Evolutionary conservation across 1,140 invertebrate species (phyloP), one percentile per base, ranked within the genome.

Genomic region (Zaprionus taronus): DNA sequence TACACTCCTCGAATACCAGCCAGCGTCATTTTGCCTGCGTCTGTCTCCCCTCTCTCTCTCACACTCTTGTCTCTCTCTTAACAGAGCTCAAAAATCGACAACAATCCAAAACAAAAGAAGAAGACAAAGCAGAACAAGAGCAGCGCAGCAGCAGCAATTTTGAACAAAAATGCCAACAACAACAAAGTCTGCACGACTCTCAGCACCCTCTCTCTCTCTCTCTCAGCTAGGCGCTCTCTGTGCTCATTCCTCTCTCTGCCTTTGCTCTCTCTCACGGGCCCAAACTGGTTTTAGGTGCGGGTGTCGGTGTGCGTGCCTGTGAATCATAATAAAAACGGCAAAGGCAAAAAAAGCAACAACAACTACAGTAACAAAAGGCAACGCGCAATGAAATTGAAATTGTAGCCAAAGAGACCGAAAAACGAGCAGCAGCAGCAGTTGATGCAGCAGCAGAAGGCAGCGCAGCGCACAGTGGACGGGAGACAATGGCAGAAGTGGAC

Each of bases 361-460:
- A 58, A 57, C 44, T 64, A 74, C 73, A 80, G 66, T 34, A 80
- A 63, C 67, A 72, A 76, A 38, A 64, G 73, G 34, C 64, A 44
- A 79, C 79, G 53, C 67, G 77, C 84, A 83, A 81, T 83, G 81
- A 89, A 89, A 89, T 81, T 90, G 85, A 89, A 89, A 81, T 90
- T 89, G 81, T 89, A 81, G 81, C 79, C 79, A 44, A 57, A 71
- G 44, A 69, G 31, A 58, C 47, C 47, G 64, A 61, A 69, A 53
- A 72, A 53, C 34, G 65, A 70, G 11, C 53, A 51, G 31, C 44
- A 17, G 6, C 31, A 34, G 9, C 31, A 34, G 31, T 11, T 11
- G 31, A 34, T 34, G 31, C 24, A 61, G 47, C 41, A 34, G 49
- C 49, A 26, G 22, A 44, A 61, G 28, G 22, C 41, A 62, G 60